Evolutionary conservation across 2,888 invertebrate genomes (phyloP).

Genomic region (Pterostichus niger): DNA sequence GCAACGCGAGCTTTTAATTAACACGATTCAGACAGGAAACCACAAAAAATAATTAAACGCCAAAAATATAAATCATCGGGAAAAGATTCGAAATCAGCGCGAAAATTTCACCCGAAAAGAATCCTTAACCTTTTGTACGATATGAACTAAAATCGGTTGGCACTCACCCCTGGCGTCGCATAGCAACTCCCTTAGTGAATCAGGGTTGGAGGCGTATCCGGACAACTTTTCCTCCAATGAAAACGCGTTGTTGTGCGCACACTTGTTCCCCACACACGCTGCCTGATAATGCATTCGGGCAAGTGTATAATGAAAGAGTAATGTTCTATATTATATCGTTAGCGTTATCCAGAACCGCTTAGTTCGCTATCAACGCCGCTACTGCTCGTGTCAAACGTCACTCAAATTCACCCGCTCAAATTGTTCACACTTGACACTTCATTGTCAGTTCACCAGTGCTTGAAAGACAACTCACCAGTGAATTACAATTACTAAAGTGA

Average conservation of each 20-base stretch:
- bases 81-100: slow-evolving; percentile 61
- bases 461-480: too few species aligned
- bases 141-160: slow-evolving; percentile 67
- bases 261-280: slow-evolving; percentile 70
- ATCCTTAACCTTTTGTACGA: slow-evolving; percentile 47
- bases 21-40: slow-evolving; percentile 67
- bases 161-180: slow-evolving; percentile 70
- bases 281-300: slow-evolving; percentile 75
- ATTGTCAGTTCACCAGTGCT: background rate
- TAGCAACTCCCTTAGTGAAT: slow-evolving; percentile 72
- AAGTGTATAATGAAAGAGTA: slow-evolving; percentile 77
- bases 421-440: background rate
- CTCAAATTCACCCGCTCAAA: slow-evolving; percentile 18
- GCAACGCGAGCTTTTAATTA: slow-evolving; percentile 67
- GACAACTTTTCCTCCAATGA: slow-evolving; percentile 73
- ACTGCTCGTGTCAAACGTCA: slow-evolving; percentile 70
- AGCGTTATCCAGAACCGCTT: slow-evolving; percentile 77
- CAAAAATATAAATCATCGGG: slow-evolving; percentile 69
- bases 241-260: slow-evolving; percentile 72
- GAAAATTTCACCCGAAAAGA: slow-evolving; percentile 59
- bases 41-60: slow-evolving; percentile 70
- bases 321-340: slow-evolving; percentile 78
- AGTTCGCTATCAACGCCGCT: slow-evolving; percentile 75
- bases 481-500: background rate
- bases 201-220: slow-evolving; percentile 73